Percentiles rank a stretch among this genome's conserved stretches.
phyloP scores from a whole-genome alignment of 2,888 invertebrate species.

The Nyleta sp. region DNA sequence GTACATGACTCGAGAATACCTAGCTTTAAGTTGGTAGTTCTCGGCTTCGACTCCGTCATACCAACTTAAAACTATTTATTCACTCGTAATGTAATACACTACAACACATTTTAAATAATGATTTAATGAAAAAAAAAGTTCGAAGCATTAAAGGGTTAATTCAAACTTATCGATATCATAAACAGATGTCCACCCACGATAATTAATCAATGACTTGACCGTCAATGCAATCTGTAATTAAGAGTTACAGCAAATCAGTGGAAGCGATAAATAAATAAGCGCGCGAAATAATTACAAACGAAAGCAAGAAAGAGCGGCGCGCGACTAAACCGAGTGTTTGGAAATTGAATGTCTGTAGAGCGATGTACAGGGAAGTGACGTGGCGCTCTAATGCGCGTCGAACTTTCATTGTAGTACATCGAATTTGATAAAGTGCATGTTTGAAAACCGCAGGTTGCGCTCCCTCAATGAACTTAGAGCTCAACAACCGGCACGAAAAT shows the following conservation, averaged over 20 bases:
- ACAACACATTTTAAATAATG: no score
- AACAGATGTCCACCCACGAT: no score
- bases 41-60: no score
- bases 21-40: no score
- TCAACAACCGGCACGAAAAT: conserved; percentile 44
- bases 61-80: no score
- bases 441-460: conserved; percentile 46
- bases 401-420: conserved; percentile 56
- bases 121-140: no score
- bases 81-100: no score
- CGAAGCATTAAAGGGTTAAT: no score
- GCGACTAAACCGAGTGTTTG: conserved; percentile 5
- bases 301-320: neutral
- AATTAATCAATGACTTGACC: neutral
- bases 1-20: no score
- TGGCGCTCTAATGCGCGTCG: conserved; percentile 46
- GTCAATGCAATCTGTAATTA: neutral
- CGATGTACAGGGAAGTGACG: conserved; percentile 33
- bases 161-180: no score
- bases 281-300: neutral
- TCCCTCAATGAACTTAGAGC: conserved; percentile 49
- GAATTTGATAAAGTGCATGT: conserved; percentile 62
- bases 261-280: conserved; percentile 1
- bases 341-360: conserved; percentile 29
- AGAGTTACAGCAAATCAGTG: neutral